Percentiles rank a stretch among this genome's conserved stretches.
phyloP scores from a whole-genome alignment of 2,797 vertebrate species.

The Vireo griseus region DNA sequence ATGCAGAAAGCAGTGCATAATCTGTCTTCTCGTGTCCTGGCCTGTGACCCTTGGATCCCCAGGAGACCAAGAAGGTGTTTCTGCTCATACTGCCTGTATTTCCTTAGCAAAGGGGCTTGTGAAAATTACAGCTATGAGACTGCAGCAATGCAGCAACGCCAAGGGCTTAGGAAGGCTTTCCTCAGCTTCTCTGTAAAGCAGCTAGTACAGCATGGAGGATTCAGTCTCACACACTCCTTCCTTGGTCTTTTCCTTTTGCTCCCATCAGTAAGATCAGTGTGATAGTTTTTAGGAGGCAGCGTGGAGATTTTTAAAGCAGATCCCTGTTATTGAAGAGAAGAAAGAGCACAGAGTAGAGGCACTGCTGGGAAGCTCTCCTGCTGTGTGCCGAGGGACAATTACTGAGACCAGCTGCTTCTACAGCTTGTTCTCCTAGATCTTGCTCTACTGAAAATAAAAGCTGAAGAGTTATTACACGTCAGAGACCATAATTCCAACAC shows the following conservation, averaged over 20 bases:
- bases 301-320: not conserved
- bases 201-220: not conserved
- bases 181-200: not conserved
- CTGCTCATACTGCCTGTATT: not conserved
- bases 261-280: rapidly evolving
- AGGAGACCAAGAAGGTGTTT: not conserved
- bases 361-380: not conserved
- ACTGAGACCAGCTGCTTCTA: not conserved
- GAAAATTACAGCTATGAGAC: not conserved
- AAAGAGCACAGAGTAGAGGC: not conserved
- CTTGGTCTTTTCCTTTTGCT: not conserved
- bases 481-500: not conserved
- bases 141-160: rapidly evolving
- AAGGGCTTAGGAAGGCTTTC: not conserved
- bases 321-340: not conserved
- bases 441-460: not conserved
- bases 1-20: conserved; percentile 7
- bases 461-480: not conserved
- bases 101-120: not conserved
- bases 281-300: not conserved
- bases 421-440: not conserved
- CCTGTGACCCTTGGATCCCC: conserved; percentile 11
- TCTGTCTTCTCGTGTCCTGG: not conserved
- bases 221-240: not conserved
- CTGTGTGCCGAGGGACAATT: not conserved